Evolutionary conservation across 2,113 vertebrate species (phyloP).

Genomic region (Athene noctua): DNA sequence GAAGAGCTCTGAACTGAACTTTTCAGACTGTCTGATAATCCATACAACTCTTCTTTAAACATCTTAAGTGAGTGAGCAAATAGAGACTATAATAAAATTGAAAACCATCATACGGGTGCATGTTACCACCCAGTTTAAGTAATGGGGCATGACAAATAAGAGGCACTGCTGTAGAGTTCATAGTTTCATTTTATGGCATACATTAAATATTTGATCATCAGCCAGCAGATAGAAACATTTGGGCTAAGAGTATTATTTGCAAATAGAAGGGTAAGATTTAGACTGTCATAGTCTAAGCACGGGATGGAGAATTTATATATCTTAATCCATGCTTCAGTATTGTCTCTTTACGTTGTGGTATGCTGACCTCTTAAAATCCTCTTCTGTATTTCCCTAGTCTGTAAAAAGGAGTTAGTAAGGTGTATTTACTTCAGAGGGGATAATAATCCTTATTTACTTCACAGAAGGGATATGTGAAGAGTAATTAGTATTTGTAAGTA

Average conservation of each 20-base stretch:
- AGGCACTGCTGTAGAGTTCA: slow-evolving; percentile 17
- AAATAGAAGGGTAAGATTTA: neutral
- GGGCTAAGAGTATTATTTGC: neutral
- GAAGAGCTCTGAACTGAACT: slow-evolving; percentile 36
- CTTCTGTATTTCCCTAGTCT: neutral
- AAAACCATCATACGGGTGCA: neutral
- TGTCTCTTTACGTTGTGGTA: neutral
- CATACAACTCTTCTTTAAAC: slow-evolving; percentile 57
- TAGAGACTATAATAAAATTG: slow-evolving; percentile 39
- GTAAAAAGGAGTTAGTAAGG: slow-evolving; percentile 5
- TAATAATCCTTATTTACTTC: slow-evolving; percentile 36
- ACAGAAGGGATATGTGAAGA: slow-evolving; percentile 1
- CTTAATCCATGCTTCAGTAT: neutral
- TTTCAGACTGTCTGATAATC: slow-evolving; percentile 48
- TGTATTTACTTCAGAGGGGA: slow-evolving; percentile 16
- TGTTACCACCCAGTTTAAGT: neutral
- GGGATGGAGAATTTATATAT: neutral
- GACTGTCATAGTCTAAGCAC: neutral
- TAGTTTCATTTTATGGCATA: slow-evolving; percentile 48
- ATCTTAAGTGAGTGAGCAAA: slow-evolving; percentile 54
- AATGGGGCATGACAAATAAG: slow-evolving; percentile 45
- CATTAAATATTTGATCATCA: slow-evolving; percentile 49
- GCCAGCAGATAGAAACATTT: slow-evolving; percentile 3
- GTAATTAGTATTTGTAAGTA: slow-evolving; percentile 40
- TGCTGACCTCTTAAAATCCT: neutral